These are phyloP conservation scores for Promerops cafer DNA, from an alignment of 2,113 vertebrate species.

Conservation along the genomic window DNA sequence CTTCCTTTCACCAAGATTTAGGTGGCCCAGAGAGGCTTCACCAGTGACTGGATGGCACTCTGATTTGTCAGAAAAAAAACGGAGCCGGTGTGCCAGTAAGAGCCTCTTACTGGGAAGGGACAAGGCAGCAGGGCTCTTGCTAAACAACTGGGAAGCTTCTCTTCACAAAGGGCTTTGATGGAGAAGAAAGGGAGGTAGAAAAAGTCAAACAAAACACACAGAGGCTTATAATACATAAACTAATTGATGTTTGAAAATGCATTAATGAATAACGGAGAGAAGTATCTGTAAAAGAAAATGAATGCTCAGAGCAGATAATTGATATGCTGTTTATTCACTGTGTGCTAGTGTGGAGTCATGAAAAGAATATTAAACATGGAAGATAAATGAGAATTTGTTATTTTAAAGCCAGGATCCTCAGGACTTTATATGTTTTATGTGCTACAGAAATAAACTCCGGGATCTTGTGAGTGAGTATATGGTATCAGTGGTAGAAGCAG, in stretches of 20 bases:
- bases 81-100: not conserved
- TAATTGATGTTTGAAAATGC: slow-evolving; percentile 28
- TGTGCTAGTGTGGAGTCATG: not conserved
- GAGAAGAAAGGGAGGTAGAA: not conserved
- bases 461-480: not conserved
- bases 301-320: slow-evolving; percentile 46
- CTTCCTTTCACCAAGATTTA: not conserved
- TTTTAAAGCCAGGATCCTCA: slow-evolving; percentile 11
- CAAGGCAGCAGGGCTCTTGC: not conserved
- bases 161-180: not conserved
- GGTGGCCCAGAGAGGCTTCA: not conserved
- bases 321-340: not conserved
- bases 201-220: not conserved
- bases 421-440: not conserved
- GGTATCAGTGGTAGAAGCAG: not conserved
- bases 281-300: slow-evolving; percentile 35
- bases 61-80: not conserved
- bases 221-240: not conserved
- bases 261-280: not conserved
- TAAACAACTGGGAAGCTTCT: not conserved
- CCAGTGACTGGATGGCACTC: not conserved
- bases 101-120: not conserved
- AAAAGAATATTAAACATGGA: slow-evolving; percentile 35
- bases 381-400: slow-evolving; percentile 30
- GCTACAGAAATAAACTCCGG: not conserved